Evolutionary conservation across 1,140 invertebrate genomes (phyloP), one percentile per base, ranked within the genome.

Genomic region (Aphis gossypii): DNA sequence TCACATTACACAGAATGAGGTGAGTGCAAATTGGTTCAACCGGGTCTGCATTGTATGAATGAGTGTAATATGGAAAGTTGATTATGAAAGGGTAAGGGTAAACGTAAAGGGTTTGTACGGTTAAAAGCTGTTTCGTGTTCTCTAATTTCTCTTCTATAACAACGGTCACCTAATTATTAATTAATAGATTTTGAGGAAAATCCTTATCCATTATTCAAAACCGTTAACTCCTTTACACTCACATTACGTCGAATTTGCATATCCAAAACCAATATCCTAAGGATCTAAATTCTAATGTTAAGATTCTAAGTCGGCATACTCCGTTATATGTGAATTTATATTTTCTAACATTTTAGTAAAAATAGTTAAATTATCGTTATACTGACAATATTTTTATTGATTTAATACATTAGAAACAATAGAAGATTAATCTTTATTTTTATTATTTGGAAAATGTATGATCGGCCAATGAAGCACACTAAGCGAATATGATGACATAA

Each of bases 51-150:
- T 38, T 30, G 8, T 18, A 25, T 35, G 30, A n/a, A 18, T 88
- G 46, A 87, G 25, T 87, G 11, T 41, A 48, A 87, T 48, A 88
- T 9, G n/a, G 18, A 21, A 54, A 51, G n/a, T 88, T 88, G 87
- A 35, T 21, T 35, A 51, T 35, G 25, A 46, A 48, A 46, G 41
- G 60, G 60, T n/a, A 76, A 76, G 86, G 35, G 23, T 90, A 56
- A 56, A 90, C 38, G 38, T 44, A 41, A 90, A 90, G 20, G 56
- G 41, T 11, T 7, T 44, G 56, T 44, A 44, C 56, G 25, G 38
- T 68, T 90, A 86, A 93, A 86, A 93, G 92, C 92, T 51, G 82
- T 93, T 56, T 38, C 92, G 7, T 93, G 92, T 93, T 93, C 92
- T 54, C 35, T 93, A 93, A 93, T 93, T 83, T 93, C 82, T 38